Evolutionary conservation across 2,888 invertebrate species (phyloP).

Genomic region (Himalopsyche kuldschensis): DNA sequence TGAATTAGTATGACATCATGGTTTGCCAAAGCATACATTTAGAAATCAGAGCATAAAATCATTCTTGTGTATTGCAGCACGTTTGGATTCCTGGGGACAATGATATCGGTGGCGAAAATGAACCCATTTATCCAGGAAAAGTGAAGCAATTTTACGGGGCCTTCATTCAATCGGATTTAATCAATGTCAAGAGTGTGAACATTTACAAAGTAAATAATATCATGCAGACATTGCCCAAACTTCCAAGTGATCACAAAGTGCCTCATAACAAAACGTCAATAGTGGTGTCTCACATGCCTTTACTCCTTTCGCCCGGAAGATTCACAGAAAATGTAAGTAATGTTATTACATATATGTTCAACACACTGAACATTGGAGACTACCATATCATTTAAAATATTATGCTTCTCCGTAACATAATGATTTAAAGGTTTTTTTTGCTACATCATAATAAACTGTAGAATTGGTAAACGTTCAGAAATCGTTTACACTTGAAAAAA

Average conservation of each 20-base stretch:
- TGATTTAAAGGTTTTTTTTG: neutral
- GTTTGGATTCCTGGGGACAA: constrained; percentile 95
- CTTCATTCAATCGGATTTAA: constrained; percentile 70
- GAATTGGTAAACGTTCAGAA: no score
- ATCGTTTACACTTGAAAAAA: no score
- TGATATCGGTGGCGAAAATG: constrained; percentile 93
- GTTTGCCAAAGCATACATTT: neutral
- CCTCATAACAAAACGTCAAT: constrained; percentile 61
- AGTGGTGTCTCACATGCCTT: constrained; percentile 74
- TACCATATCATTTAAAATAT: neutral
- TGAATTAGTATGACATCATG: neutral
- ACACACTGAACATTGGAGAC: no score
- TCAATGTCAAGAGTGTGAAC: constrained; percentile 63
- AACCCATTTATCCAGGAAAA: constrained; percentile 70
- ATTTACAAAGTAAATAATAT: constrained; percentile 77
- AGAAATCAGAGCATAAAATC: neutral
- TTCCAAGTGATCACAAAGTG: constrained; percentile 49
- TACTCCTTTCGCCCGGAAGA: constrained; percentile 50
- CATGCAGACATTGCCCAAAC: constrained; percentile 63
- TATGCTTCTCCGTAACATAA: neutral
- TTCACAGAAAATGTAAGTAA: constrained; percentile 53
- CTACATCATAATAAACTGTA: neutral
- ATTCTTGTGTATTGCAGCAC: constrained; percentile 55
- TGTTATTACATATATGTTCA: neutral
- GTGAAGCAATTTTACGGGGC: constrained; percentile 71